Conservation (phyloP, 37 sponge, comb jelly and placozoan genomes). For the Haliclona indistincta region DNA sequence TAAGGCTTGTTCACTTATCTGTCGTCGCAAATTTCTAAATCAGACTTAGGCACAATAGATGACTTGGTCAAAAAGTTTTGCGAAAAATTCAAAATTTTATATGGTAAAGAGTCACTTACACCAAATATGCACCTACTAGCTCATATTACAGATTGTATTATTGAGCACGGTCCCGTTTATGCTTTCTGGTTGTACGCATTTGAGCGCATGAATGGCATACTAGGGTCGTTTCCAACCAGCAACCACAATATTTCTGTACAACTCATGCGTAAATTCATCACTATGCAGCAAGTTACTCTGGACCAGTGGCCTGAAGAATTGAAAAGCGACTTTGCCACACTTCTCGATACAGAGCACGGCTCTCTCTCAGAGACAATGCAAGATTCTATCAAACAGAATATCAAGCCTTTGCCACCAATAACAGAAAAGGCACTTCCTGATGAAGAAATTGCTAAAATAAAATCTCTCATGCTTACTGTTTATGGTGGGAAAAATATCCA, state of each 20-base stretch:
- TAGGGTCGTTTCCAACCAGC: background rate
- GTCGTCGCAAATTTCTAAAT: background rate
- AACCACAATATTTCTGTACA: background rate
- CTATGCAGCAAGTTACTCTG: background rate
- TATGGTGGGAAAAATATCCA: too few species aligned
- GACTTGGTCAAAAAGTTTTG: constrained; percentile 18
- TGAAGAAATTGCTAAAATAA: too few species aligned
- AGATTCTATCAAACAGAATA: too few species aligned
- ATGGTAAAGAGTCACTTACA: constrained; percentile 25
- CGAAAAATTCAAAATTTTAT: constrained; percentile 4
- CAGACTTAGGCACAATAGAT: constrained; percentile 10
- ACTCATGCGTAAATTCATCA: background rate
- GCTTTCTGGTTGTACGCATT: background rate
- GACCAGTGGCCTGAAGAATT: background rate
- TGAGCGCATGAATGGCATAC: background rate
- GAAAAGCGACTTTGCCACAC: background rate
- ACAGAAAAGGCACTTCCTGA: too few species aligned
- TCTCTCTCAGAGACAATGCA: too few species aligned
- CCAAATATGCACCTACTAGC: constrained; percentile 62
- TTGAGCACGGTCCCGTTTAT: background rate
- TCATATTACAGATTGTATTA: background rate
- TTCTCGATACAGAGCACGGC: too few species aligned
- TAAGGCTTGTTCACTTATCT: constrained; percentile 24
- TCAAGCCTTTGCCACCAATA: too few species aligned
- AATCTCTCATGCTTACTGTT: too few species aligned